Conservation (phyloP, 2,888 invertebrate species). For the Chrysolina haemoptera region DNA sequence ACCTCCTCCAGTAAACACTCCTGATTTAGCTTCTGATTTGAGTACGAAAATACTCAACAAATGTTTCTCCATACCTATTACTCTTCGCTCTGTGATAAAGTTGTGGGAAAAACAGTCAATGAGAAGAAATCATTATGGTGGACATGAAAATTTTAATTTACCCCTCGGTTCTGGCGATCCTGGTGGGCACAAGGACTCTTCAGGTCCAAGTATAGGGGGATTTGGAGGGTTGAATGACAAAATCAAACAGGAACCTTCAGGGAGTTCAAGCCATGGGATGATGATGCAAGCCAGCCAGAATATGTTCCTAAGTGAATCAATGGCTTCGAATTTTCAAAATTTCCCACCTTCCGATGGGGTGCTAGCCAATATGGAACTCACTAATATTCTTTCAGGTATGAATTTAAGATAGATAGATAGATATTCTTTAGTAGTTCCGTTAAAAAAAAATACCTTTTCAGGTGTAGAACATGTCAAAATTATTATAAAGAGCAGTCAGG, state of each 20-base stretch:
- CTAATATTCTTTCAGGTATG: constrained; percentile 63
- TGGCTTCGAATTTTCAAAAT: constrained; percentile 66
- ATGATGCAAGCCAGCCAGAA: constrained; percentile 64
- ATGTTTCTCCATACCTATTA: constrained; percentile 73
- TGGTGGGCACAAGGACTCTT: constrained; percentile 72
- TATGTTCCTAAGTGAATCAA: constrained; percentile 67
- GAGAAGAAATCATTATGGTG: constrained; percentile 70
- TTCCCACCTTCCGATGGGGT: constrained; percentile 65
- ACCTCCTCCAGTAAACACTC: constrained; percentile 63
- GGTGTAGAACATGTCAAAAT: too few species aligned
- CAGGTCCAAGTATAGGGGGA: constrained; percentile 69
- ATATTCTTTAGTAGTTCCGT: too few species aligned
- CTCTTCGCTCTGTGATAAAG: constrained; percentile 89
- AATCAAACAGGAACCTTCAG: constrained; percentile 68
- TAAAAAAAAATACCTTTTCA: too few species aligned
- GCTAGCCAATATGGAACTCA: constrained; percentile 65
- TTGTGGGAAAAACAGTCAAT: constrained; percentile 85
- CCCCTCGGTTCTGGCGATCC: constrained; percentile 80
- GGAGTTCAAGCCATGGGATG: constrained; percentile 54
- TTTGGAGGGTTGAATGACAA: constrained; percentile 66
- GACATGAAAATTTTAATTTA: constrained; percentile 74
- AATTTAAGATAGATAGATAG: too few species aligned
- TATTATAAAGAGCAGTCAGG: too few species aligned
- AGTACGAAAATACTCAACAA: constrained; percentile 85
- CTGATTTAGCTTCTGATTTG: constrained; percentile 72